A percentile compares a stretch with the other conserved stretches of the same genome.
phyloP scores from a whole-genome alignment of 1,140 invertebrate genomes.

The Philopotamus ludificatus region DNA sequence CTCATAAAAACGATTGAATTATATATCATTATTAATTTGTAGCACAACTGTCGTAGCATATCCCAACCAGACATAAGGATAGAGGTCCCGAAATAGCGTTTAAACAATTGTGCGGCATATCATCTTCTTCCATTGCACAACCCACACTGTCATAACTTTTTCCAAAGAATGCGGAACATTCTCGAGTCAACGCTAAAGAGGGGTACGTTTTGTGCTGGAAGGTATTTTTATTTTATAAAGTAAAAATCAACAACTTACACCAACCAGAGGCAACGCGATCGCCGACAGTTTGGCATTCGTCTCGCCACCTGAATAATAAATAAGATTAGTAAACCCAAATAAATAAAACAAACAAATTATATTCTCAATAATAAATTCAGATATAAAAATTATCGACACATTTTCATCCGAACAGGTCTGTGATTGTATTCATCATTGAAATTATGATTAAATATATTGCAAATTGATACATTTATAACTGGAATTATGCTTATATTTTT shows the following conservation, averaged over 20 bases:
- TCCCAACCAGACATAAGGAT: slow-evolving; percentile 64
- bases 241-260: neutral
- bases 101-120: slow-evolving; percentile 45
- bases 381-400: no score
- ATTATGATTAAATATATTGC: no score
- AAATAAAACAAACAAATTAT: no score
- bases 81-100: slow-evolving; percentile 66
- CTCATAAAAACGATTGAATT: no score
- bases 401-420: slow-evolving; percentile 14
- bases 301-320: neutral
- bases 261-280: neutral
- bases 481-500: no score
- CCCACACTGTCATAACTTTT: slow-evolving; percentile 50
- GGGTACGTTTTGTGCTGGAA: slow-evolving; percentile 57
- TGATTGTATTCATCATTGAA: slow-evolving; percentile 26
- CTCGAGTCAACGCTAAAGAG: slow-evolving; percentile 47
- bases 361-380: no score
- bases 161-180: slow-evolving; percentile 35
- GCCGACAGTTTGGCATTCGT: neutral
- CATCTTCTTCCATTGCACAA: slow-evolving; percentile 57
- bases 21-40: no score
- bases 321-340: no score
- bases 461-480: no score
- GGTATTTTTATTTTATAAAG: slow-evolving; percentile 24
- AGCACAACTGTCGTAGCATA: slow-evolving; percentile 55